phyloP scores from a whole-genome alignment of 2,888 invertebrate genomes.

The Papilio protenor region DNA sequence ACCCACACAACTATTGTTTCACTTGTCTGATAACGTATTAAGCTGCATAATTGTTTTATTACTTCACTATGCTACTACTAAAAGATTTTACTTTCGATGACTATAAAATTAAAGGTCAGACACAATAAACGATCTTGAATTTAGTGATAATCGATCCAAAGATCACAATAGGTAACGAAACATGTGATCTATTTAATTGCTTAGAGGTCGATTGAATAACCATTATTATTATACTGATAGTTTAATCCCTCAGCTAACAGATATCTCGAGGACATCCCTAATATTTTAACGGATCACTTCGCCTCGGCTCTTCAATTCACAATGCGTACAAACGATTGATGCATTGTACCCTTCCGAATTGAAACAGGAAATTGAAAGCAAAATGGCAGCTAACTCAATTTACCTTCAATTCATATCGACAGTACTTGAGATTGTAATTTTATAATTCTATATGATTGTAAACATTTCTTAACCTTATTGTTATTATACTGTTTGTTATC shows the following conservation, averaged over 20 bases:
- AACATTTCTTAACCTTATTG: conserved; percentile 2
- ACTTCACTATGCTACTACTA: background rate
- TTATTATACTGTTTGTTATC: conserved; percentile 13
- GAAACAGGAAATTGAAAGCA: background rate
- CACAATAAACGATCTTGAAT: background rate
- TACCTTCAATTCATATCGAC: background rate
- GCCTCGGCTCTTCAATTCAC: background rate
- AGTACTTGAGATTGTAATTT: background rate
- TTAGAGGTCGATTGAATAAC: no score
- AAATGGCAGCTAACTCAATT: background rate
- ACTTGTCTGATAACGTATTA: background rate
- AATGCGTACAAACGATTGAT: background rate
- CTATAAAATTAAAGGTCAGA: background rate
- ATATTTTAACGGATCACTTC: background rate
- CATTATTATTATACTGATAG: no score
- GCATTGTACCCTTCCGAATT: background rate
- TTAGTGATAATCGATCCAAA: no score
- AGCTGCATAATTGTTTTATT: conserved; percentile 7
- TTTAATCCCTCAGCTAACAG: background rate
- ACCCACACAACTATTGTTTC: conserved; percentile 22
- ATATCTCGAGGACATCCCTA: background rate
- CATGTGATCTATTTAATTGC: no score
- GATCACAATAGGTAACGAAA: no score
- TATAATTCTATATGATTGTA: background rate
- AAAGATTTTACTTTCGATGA: background rate